Conservation (phyloP, 2,113 vertebrate genomes). For the Psophia crepitans region DNA sequence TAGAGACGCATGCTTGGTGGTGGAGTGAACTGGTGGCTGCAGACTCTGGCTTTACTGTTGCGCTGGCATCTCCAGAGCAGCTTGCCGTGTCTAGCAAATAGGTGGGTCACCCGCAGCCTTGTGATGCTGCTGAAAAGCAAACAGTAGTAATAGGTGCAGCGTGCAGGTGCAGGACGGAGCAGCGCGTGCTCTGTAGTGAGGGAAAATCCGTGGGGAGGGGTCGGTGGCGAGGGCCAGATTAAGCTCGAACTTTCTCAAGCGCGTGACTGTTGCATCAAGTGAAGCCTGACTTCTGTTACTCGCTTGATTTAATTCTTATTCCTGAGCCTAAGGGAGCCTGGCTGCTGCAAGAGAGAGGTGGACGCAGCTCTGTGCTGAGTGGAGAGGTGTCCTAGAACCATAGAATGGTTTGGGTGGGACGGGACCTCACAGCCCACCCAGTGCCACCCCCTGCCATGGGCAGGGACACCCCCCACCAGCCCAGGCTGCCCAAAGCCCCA, state of each 20-base stretch:
- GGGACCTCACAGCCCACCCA: no score
- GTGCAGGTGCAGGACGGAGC: not conserved
- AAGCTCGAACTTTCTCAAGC: not conserved
- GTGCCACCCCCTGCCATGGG: no score
- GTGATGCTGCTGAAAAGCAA: not conserved
- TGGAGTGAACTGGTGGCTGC: no score
- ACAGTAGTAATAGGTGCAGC: not conserved
- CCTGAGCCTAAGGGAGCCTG: not conserved
- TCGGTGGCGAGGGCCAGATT: not conserved
- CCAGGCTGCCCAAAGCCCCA: no score
- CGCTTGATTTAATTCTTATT: not conserved
- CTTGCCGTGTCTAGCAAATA: not conserved
- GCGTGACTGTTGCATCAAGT: not conserved
- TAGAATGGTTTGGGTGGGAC: no score
- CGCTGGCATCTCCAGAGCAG: not conserved
- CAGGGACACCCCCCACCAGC: no score
- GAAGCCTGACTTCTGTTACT: not conserved
- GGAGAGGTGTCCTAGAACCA: not conserved
- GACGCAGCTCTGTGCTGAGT: no score
- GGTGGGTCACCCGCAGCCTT: not conserved
- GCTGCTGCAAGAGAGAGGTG: not conserved
- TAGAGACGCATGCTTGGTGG: accelerated
- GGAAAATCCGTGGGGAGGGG: not conserved
- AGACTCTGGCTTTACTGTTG: not conserved
- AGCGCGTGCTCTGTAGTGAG: not conserved